phyloP scores from a whole-genome alignment of 1,140 invertebrate genomes.

The Apis florea region DNA sequence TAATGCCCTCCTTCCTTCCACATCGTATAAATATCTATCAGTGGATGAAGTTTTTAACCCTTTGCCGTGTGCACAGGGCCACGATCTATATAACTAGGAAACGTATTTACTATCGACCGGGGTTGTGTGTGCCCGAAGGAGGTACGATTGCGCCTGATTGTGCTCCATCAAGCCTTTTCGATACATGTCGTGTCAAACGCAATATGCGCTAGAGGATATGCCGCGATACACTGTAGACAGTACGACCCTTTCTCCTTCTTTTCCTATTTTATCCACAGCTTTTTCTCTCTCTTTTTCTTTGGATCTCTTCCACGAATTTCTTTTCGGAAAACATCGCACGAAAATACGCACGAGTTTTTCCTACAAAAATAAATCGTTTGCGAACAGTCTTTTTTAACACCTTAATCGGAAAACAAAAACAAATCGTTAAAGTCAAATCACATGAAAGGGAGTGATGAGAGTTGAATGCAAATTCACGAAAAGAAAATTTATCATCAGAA shows the following conservation, averaged over 20 bases:
- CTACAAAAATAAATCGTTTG: slow-evolving; percentile 29
- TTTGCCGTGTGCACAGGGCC: background rate
- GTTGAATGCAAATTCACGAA: background rate
- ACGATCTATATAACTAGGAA: slow-evolving; percentile 9
- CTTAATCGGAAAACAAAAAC: background rate
- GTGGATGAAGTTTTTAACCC: slow-evolving; percentile 60
- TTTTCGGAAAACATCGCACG: background rate
- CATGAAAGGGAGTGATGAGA: background rate
- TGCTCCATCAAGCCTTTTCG: background rate
- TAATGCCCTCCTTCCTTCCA: slow-evolving; percentile 55
- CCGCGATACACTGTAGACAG: no score
- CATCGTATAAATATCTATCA: slow-evolving; percentile 61
- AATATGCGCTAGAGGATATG: background rate
- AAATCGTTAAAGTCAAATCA: slow-evolving; percentile 6
- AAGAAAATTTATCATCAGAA: background rate
- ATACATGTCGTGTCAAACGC: slow-evolving; percentile 10
- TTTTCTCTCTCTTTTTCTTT: background rate
- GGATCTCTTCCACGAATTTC: background rate
- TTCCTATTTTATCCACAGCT: no score
- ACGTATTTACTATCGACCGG: slow-evolving; percentile 7
- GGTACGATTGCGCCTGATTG: background rate
- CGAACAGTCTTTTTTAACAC: background rate
- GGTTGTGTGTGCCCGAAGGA: background rate
- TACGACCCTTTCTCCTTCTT: background rate
- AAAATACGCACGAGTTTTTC: slow-evolving; percentile 18